Conservation (phyloP, 2,888 invertebrate genomes). For the Siphonodentalium dalli region DNA sequence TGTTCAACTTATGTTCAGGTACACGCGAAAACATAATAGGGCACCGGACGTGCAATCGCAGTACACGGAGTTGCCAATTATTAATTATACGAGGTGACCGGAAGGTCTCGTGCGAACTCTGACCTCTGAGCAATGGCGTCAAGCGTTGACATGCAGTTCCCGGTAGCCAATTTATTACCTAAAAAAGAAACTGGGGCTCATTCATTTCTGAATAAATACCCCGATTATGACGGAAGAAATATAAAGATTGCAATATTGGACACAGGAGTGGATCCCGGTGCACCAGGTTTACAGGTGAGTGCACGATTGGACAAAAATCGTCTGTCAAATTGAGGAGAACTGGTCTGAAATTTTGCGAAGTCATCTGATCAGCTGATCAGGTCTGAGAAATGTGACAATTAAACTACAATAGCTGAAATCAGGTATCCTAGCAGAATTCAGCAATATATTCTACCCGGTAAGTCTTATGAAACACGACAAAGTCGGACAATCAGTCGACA, state of each 20-base stretch:
- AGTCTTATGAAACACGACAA: too few species aligned
- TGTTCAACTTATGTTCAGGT: too few species aligned
- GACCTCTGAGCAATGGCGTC: conserved; percentile 49
- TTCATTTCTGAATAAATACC: conserved; percentile 86
- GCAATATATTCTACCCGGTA: too few species aligned
- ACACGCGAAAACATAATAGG: too few species aligned
- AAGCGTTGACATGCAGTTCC: conserved; percentile 55
- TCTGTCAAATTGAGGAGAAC: too few species aligned
- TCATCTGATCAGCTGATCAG: too few species aligned
- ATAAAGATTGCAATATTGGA: conserved; percentile 95
- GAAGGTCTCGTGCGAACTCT: not conserved
- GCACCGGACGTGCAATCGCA: not conserved
- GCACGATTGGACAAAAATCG: too few species aligned
- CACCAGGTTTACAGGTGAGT: conserved; percentile 89
- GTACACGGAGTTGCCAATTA: not conserved
- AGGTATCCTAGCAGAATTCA: too few species aligned
- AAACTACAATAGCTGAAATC: too few species aligned
- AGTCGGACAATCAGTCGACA: too few species aligned
- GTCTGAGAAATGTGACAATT: too few species aligned
- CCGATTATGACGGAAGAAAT: conserved; percentile 88
- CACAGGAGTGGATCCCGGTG: conserved; percentile 97
- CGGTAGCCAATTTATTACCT: conserved; percentile 69
- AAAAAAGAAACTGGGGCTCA: conserved; percentile 93
- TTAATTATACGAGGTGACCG: not conserved
- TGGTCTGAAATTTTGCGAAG: too few species aligned